Evolutionary conservation across 1,140 invertebrate genomes (phyloP).

Genomic region (Psix sp.): DNA sequence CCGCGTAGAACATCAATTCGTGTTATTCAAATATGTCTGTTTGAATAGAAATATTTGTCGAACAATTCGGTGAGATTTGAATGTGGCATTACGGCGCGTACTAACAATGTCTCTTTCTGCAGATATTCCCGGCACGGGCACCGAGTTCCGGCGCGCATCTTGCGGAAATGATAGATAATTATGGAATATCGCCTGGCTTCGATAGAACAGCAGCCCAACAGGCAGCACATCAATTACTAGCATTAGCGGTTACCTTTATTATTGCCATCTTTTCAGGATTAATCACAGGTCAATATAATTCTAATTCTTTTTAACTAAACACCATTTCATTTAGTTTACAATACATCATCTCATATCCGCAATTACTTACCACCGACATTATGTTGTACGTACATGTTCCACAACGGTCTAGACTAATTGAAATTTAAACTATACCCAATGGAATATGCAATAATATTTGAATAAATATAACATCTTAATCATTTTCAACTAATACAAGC

Average conservation of each 20-base stretch:
- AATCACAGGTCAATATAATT: constrained; percentile 83
- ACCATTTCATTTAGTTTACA: no score
- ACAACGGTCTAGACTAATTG: no score
- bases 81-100: constrained; percentile 32
- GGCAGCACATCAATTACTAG: constrained; percentile 87
- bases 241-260: constrained; percentile 83
- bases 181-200: constrained; percentile 73
- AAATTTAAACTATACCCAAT: no score
- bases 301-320: no score
- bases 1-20: constrained; percentile 21
- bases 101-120: constrained; percentile 45
- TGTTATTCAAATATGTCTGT: constrained; percentile 41
- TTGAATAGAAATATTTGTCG: constrained; percentile 49
- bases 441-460: no score
- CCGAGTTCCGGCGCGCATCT: constrained; percentile 63
- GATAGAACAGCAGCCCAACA: constrained; percentile 83
- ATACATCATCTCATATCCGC: no score
- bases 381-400: no score
- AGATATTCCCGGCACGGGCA: constrained; percentile 72
- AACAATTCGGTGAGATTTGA: constrained; percentile 46
- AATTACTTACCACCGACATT: no score
- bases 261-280: constrained; percentile 86
- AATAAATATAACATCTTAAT: no score
- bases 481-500: no score
- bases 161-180: constrained; percentile 66